phyloP scores from a whole-genome alignment of 2,888 invertebrate species.

The Platerodrilus igneus region DNA sequence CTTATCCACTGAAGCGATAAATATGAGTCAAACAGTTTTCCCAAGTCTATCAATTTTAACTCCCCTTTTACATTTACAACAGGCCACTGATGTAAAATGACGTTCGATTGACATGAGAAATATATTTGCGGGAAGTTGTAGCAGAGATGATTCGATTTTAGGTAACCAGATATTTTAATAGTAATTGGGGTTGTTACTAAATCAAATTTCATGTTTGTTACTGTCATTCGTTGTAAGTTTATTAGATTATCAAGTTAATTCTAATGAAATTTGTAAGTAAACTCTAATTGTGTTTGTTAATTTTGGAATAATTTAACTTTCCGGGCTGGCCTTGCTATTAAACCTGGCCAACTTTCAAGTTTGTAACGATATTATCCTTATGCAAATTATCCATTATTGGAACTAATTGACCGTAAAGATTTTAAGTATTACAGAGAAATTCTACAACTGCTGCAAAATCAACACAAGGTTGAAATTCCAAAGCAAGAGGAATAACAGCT shows the following conservation, averaged over 20 bases:
- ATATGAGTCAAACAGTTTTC: slow-evolving; percentile 26
- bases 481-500: no score
- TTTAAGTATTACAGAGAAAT: slow-evolving; percentile 1
- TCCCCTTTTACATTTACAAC: slow-evolving; percentile 23
- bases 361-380: slow-evolving; percentile 7
- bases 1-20: slow-evolving; percentile 26
- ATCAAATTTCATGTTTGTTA: slow-evolving; percentile 23
- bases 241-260: slow-evolving; percentile 17
- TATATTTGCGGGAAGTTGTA: slow-evolving; percentile 24
- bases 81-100: slow-evolving; percentile 26
- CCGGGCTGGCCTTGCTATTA: no score
- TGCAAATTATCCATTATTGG: slow-evolving; percentile 6
- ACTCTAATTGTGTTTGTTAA: slow-evolving; percentile 14
- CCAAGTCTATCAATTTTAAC: slow-evolving; percentile 22
- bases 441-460: background rate
- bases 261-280: slow-evolving; percentile 10
- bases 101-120: slow-evolving; percentile 29
- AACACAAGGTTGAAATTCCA: background rate
- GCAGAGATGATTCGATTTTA: slow-evolving; percentile 22
- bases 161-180: slow-evolving; percentile 31
- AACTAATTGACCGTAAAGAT: no score
- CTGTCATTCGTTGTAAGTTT: slow-evolving; percentile 21
- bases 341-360: no score
- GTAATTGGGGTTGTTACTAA: slow-evolving; percentile 25
- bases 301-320: no score